Base-by-base conservation (phyloP, 2,888 invertebrate species). In the Aleiodes testaceus region DNA sequence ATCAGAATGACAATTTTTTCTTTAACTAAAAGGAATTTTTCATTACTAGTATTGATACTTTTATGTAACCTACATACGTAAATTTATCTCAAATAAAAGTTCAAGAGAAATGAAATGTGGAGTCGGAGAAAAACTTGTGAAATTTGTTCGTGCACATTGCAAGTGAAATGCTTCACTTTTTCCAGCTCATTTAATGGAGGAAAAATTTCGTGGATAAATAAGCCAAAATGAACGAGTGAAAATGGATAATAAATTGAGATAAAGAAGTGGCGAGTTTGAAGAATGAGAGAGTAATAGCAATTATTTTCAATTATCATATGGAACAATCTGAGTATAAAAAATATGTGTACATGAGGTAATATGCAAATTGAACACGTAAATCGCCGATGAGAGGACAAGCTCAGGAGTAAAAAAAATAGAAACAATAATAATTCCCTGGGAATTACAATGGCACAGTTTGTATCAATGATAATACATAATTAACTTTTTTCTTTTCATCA, bases 121-220 rank as follows among this genome's bases (percentile, higher is more conserved):
- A 67, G 73, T 66, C 66, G 30, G 68, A 67, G 69, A 70, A 66
- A 36, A 36, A 36, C 36, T 9, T 36, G 68, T 74, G 72, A 63
- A 69, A 70, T 74, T 73, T 67, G 67, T 72, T 73, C 75, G 74
- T 77, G 74, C 66, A 74, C 75, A 75, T 73, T 72, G 74, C 71
- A 72, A 72, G 69, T 73, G 70, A 55, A 66, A 47, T 53, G 14
- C 26, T 53, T n/a, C n/a, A 6, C n/a, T 53, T 26, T n/a, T 52
- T 11, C 20, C 6, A 22, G 26, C n/a, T 26, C 22, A 53, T 26
- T 11, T 45, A 26, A 22, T 53, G 53, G n/a, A 53, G 20, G n/a
- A 53, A n/a, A 50, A 9, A 20, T 7, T 11, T 20, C 18, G 52
- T n/a, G 9, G 1, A 52, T 69, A 73, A 70, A 73, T 65, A 67